Base-by-base conservation (phyloP, 2,113 vertebrate species). In the Lepisosteus oculatus region DNA sequence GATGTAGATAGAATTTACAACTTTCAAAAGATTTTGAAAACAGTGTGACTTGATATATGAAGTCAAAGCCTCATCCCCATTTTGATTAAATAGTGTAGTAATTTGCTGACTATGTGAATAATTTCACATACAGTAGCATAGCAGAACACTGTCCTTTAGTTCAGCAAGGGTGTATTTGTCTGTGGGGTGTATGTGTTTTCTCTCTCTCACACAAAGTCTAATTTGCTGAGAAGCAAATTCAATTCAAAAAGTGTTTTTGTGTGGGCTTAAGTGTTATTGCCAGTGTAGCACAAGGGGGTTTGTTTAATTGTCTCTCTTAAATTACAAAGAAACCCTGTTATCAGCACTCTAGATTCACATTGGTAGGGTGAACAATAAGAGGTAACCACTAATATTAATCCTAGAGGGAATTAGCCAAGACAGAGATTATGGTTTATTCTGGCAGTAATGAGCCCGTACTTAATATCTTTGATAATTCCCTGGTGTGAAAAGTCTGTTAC, bases 191-290 rank as follows among this genome's bases (percentile, higher is more conserved):
- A 80, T 66, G 85, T 90, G 90, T 89, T 91, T 29, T 29, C 29
- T 29, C 29, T 29, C 29, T 29, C 29, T 29, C 29, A 29, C 29
- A 29, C 90, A 90, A 81, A 70, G 44, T 88, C 83, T 91, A 87
- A 91, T 88, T 91, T 91, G 87, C 84, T 84, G 85, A 83, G 1
- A 81, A 83, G 88, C 85, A 85, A 91, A 90, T 88, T 91, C 90
- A 90, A 91, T 91, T 91, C 90, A 79, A 83, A 83, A 90, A 84
- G 84, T 7, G 86, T 79, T 79, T 89, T 86, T 90, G 82, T 86
- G 83, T 76, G 44, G 80, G 68, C 84, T 29, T 81, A 68, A 71
- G 83, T 77, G 75, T 80, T 87, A 84, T 84, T 84, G 71, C 85
- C 86, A 71, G 68, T 55, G 78, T 82, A 71, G 75, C 80, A 81